A percentile compares a stretch with the other conserved stretches of the same genome.
phyloP scores from a whole-genome alignment of 2,888 invertebrate genomes.

The Caenorhabditis sp. region DNA sequence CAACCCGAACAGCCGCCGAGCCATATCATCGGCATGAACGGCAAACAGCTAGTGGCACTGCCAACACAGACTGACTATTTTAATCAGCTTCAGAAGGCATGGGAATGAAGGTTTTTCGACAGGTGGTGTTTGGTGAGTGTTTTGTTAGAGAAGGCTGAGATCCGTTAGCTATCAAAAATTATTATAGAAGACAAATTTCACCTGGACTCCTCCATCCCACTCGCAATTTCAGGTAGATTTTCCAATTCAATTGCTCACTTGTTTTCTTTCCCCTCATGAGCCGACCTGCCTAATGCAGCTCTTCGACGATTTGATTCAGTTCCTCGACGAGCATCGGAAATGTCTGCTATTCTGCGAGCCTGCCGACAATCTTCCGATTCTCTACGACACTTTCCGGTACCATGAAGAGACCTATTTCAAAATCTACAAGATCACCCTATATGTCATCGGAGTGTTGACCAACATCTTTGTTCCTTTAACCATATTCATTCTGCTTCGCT shows the following conservation, averaged over 20 bases:
- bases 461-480: constrained; percentile 31
- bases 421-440: constrained; percentile 6
- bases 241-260: background rate
- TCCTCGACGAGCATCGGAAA: constrained; percentile 26
- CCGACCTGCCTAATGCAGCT: background rate
- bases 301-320: constrained; percentile 13
- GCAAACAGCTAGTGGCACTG: constrained; percentile 33
- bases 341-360: constrained; percentile 38
- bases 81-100: constrained; percentile 37
- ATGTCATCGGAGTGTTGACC: constrained; percentile 22
- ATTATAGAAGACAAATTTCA: too few species aligned
- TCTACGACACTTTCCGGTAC: constrained; percentile 29
- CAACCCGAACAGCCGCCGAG: background rate
- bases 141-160: too few species aligned
- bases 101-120: constrained; percentile 27
- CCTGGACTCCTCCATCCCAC: too few species aligned
- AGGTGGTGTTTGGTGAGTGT: background rate
- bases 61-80: constrained; percentile 47
- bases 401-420: constrained; percentile 31
- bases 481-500: constrained; percentile 16
- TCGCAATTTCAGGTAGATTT: too few species aligned
- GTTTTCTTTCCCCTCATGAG: background rate
- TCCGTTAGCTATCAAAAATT: too few species aligned
- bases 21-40: constrained; percentile 49
- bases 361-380: background rate